These are phyloP conservation scores for Ariopsis seemanni DNA, from an alignment of 2,113 vertebrate species.

Conservation along the genomic window DNA sequence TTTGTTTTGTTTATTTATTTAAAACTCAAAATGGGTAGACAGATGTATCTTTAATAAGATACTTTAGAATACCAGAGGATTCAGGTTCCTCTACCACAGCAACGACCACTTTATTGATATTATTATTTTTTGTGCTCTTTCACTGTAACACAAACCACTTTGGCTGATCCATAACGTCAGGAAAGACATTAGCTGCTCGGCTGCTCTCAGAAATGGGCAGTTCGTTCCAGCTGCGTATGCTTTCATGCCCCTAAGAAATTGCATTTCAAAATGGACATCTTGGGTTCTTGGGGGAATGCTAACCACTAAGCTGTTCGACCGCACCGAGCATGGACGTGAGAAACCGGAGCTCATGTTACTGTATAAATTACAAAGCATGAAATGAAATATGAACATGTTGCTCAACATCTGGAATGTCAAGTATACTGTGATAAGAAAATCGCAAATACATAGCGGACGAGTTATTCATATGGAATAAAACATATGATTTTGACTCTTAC, in stretches of 20 bases:
- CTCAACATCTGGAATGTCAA: not conserved
- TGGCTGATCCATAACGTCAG: conserved; percentile 66
- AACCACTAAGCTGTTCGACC: conserved; percentile 28
- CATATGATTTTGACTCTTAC: not conserved
- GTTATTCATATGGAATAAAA: not conserved
- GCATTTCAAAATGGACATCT: conserved; percentile 68
- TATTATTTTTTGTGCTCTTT: conserved; percentile 13
- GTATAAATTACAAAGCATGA: too few species aligned
- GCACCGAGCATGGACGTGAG: not conserved
- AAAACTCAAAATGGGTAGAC: not conserved
- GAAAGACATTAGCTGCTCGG: conserved; percentile 72
- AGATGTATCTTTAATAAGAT: not conserved
- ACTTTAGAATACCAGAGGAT: not conserved
- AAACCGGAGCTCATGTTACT: not conserved
- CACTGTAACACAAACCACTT: conserved; percentile 39
- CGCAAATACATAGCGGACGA: not conserved
- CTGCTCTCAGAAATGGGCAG: conserved; percentile 68
- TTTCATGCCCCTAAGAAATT: conserved; percentile 70
- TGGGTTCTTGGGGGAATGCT: conserved; percentile 49
- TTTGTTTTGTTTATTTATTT: not conserved
- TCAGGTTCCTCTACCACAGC: conserved; percentile 9
- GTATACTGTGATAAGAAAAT: not conserved
- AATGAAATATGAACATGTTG: not conserved
- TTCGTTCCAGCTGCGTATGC: conserved; percentile 67
- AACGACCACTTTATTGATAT: not conserved